A percentile compares a stretch with the other conserved stretches of the same genome.
Conservation (phyloP, 2,113 vertebrate species). For the Noctilio leporinus region DNA sequence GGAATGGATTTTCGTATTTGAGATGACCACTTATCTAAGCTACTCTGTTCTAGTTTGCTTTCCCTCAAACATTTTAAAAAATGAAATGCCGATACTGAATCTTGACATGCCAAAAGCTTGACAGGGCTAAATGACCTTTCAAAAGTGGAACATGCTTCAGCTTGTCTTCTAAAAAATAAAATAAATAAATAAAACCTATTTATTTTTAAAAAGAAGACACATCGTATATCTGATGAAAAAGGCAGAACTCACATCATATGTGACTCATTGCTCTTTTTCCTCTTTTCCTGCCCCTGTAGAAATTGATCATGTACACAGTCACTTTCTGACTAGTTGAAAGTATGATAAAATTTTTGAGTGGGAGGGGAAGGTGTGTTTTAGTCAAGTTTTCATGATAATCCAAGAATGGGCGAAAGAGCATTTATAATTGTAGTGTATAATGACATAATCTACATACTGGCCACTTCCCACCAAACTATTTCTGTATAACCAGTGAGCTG, state of each 20-base stretch:
- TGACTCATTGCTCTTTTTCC: slow-evolving; percentile 30
- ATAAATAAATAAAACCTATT: too few species aligned
- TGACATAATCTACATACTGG: not conserved
- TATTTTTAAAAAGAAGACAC: not conserved
- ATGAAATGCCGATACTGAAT: slow-evolving; percentile 5
- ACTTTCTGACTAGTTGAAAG: not conserved
- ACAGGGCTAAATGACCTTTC: slow-evolving; percentile 23
- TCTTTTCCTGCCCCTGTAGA: not conserved
- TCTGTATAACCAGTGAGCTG: not conserved
- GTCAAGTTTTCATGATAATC: not conserved
- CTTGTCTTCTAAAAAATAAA: too few species aligned
- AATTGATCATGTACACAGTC: not conserved
- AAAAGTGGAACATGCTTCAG: slow-evolving; percentile 9
- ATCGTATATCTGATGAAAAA: not conserved
- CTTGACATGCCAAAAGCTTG: not conserved
- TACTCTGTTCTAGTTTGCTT: slow-evolving; percentile 1
- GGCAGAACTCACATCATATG: not conserved
- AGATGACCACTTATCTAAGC: not conserved
- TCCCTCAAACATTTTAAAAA: not conserved
- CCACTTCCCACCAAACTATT: not conserved
- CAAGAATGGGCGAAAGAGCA: not conserved
- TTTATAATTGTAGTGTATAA: too few species aligned
- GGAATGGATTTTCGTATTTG: not conserved
- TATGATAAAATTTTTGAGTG: not conserved
- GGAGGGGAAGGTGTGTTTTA: not conserved